Evolutionary conservation across 2,113 vertebrate species (phyloP).

Genomic region (Thalassarche chlororhynchos): DNA sequence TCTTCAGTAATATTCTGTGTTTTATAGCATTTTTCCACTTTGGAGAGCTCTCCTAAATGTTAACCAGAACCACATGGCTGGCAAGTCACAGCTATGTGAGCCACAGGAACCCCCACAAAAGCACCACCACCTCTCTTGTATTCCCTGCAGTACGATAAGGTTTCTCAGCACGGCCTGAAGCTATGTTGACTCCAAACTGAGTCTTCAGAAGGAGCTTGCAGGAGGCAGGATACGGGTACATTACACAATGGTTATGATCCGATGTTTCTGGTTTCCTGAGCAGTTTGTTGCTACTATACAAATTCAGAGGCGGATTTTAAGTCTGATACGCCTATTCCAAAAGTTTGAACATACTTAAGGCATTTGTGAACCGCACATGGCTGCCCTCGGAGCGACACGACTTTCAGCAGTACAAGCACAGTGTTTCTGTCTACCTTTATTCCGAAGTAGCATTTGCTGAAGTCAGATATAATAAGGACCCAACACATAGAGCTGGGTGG

Average conservation of each 20-base stretch:
- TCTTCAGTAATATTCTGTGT: not conserved
- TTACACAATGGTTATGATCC: not conserved
- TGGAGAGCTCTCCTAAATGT: not conserved
- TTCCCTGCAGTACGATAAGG: not conserved
- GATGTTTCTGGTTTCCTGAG: not conserved
- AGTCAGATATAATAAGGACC: not conserved
- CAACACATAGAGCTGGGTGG: fast-evolving
- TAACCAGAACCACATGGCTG: conserved; percentile 18
- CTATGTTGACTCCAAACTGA: not conserved
- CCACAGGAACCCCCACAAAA: not conserved
- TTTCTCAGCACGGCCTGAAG: not conserved
- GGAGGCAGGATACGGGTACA: not conserved
- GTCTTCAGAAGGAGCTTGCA: not conserved
- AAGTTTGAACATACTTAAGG: not conserved
- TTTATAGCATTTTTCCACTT: conserved; percentile 17
- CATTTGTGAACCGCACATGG: not conserved
- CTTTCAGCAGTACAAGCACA: not conserved
- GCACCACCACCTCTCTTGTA: not conserved
- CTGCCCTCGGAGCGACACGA: fast-evolving
- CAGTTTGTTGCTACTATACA: not conserved
- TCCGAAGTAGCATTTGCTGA: not conserved
- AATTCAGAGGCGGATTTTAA: not conserved
- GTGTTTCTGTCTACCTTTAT: not conserved
- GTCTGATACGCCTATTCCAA: not conserved
- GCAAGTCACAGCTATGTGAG: not conserved